phyloP scores from a whole-genome alignment of 2,113 vertebrate genomes.

The Centrocercus urophasianus region DNA sequence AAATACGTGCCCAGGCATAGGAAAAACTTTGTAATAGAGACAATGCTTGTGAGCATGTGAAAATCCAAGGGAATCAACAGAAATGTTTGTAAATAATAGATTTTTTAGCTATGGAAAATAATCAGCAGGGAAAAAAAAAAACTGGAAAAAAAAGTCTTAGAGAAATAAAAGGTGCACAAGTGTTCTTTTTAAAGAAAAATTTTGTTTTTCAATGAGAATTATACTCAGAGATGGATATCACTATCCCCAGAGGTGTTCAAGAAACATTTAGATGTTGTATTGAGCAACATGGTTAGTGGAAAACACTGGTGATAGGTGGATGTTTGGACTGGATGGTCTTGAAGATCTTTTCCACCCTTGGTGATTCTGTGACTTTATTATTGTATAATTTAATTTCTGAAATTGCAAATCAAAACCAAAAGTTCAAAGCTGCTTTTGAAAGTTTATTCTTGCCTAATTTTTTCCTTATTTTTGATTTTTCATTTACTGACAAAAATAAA shows the following conservation, averaged over 20 bases:
- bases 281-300: too few species aligned
- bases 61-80: neutral
- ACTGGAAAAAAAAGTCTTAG: neutral
- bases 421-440: constrained; percentile 1
- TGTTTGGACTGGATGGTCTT: too few species aligned
- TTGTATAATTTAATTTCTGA: neutral
- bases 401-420: constrained; percentile 10
- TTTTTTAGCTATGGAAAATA: neutral
- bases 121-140: neutral
- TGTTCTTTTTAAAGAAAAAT: neutral
- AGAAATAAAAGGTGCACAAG: neutral
- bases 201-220: neutral
- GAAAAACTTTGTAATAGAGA: neutral
- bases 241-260: too few species aligned
- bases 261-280: too few species aligned
- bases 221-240: neutral
- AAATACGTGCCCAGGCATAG: neutral
- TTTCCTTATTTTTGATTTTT: constrained; percentile 9
- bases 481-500: neutral
- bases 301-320: too few species aligned
- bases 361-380: too few species aligned
- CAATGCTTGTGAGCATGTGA: neutral
- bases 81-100: neutral
- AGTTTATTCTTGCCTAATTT: neutral
- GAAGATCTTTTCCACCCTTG: too few species aligned